phyloP scores from a whole-genome alignment of 2,888 invertebrate species.

The Hofmannophila pseudospretella region DNA sequence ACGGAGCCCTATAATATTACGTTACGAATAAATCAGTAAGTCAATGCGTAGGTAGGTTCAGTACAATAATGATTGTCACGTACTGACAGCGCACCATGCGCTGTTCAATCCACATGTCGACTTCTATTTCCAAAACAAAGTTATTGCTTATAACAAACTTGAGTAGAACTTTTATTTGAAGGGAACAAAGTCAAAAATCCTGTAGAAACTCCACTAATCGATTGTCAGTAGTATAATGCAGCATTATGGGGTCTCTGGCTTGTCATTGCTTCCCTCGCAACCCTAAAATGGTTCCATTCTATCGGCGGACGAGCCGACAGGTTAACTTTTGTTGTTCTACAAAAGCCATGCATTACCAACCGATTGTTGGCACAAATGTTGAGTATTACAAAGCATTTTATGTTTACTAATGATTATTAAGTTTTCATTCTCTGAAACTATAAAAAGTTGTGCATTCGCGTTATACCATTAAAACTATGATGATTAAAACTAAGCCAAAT shows the following conservation, averaged over 20 bases:
- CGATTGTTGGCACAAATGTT: conserved; percentile 76
- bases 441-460: no score
- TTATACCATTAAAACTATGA: no score
- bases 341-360: conserved; percentile 71
- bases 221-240: conserved; percentile 6
- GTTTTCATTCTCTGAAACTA: conserved; percentile 33
- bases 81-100: conserved; percentile 68
- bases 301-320: conserved; percentile 67
- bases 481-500: no score
- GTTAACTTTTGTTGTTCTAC: conserved; percentile 74
- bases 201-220: conserved; percentile 7
- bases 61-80: conserved; percentile 45
- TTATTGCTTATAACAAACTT: conserved; percentile 9
- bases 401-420: conserved; percentile 53
- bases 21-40: conserved; percentile 55
- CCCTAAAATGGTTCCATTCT: conserved; percentile 74
- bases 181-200: conserved; percentile 23
- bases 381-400: conserved; percentile 67
- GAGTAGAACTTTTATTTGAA: conserved; percentile 13
- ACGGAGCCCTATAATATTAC: no score
- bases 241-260: conserved; percentile 15
- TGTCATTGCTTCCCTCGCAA: conserved; percentile 75
- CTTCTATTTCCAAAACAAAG: conserved; percentile 35
- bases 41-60: conserved; percentile 30
- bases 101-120: conserved; percentile 63